Conservation (phyloP, 2,113 vertebrate genomes). For the Sinocyclocheilus anophthalmus region DNA sequence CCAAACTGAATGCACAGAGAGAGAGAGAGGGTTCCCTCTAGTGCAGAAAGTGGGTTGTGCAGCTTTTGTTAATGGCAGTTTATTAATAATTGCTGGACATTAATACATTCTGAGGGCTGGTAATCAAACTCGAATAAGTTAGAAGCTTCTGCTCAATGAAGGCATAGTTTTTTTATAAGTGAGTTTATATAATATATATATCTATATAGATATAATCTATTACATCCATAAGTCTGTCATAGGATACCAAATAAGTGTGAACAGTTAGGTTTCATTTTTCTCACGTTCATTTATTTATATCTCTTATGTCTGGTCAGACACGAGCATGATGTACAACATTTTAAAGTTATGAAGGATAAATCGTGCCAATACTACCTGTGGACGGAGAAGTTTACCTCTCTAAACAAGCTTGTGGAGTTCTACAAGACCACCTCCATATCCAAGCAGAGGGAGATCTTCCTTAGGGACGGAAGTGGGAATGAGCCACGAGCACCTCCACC, state of each 20-base stretch:
- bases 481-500: conserved; percentile 50
- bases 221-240: background rate
- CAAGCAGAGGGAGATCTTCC: conserved; percentile 86
- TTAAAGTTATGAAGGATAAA: conserved; percentile 93
- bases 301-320: conserved; percentile 73
- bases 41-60: background rate
- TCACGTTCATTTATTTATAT: background rate
- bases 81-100: background rate
- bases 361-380: conserved; percentile 92
- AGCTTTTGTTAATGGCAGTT: background rate
- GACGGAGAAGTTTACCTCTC: conserved; percentile 91
- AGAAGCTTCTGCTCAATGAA: background rate
- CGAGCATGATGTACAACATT: conserved; percentile 92
- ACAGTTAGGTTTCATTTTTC: background rate
- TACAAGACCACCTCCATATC: conserved; percentile 90
- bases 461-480: conserved; percentile 78
- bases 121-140: background rate
- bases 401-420: conserved; percentile 94
- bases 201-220: too few species aligned
- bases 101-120: background rate
- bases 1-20: conserved; percentile 18
- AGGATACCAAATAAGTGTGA: background rate
- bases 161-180: background rate
- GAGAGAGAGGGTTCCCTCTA: background rate
- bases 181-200: too few species aligned